A percentile compares a stretch with the other conserved stretches of the same genome.
These are phyloP conservation scores for Drosophila demipolita DNA, from an alignment of 2,888 invertebrate genomes.

Conservation along the genomic window DNA sequence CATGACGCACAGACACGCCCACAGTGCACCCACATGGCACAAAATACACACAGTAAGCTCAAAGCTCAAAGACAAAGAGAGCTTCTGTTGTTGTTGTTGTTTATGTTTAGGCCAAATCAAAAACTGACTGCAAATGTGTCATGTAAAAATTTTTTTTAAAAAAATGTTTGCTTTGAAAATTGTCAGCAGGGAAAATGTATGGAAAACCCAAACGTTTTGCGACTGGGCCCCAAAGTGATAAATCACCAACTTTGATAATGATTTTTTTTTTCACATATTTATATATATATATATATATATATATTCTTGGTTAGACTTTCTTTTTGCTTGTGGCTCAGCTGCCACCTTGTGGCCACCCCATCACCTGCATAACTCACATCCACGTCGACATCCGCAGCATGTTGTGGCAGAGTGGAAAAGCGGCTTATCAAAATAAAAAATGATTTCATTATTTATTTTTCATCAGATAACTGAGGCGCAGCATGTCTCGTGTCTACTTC, in stretches of 20 bases:
- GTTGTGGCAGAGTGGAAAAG: slow-evolving; percentile 56
- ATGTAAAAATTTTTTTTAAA: slow-evolving; percentile 60
- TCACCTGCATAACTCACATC: background rate
- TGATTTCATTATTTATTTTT: slow-evolving; percentile 80
- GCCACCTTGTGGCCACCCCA: slow-evolving; percentile 24
- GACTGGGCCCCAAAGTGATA: slow-evolving; percentile 62
- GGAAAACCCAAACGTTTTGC: background rate
- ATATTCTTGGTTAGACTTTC: background rate
- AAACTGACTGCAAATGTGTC: slow-evolving; percentile 75
- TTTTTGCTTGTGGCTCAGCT: slow-evolving; percentile 12
- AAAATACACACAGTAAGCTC: slow-evolving; percentile 51
- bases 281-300: background rate
- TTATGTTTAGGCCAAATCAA: slow-evolving; percentile 56
- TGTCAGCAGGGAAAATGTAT: slow-evolving; percentile 25
- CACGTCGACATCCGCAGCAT: background rate
- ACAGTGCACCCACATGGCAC: slow-evolving; percentile 4
- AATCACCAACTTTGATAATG: slow-evolving; percentile 75
- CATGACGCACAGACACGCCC: slow-evolving; percentile 59
- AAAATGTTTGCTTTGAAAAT: slow-evolving; percentile 61
- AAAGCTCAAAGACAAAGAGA: slow-evolving; percentile 65
- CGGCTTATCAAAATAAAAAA: slow-evolving; percentile 81
- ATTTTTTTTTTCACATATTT: slow-evolving; percentile 42
- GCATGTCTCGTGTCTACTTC: slow-evolving; percentile 47
- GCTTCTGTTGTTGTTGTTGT: slow-evolving; percentile 44
- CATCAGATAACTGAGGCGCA: slow-evolving; percentile 70